These are phyloP conservation scores for Schizotus pectinicornis DNA, from an alignment of 2,888 invertebrate species.

Conservation along the genomic window DNA sequence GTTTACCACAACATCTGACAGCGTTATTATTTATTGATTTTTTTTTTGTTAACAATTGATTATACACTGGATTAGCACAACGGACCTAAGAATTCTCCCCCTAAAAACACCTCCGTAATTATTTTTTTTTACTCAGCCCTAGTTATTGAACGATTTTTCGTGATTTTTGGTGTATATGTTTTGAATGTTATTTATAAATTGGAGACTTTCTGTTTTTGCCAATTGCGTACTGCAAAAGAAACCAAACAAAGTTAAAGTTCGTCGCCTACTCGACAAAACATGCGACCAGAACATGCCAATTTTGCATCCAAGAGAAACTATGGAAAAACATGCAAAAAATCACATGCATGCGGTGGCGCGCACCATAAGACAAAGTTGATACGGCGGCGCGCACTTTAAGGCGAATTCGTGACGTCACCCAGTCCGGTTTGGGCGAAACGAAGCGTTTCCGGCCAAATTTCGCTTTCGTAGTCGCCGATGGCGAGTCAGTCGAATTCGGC, in stretches of 20 bases:
- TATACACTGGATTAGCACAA: slow-evolving; percentile 30
- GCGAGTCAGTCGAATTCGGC: too few relatives aligned
- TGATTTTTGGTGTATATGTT: slow-evolving; percentile 32
- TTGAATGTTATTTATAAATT: slow-evolving; percentile 34
- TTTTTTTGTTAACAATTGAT: slow-evolving; percentile 23
- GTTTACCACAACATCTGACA: slow-evolving; percentile 24
- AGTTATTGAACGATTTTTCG: slow-evolving; percentile 16
- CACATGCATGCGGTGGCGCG: background rate
- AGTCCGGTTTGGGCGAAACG: too few relatives aligned
- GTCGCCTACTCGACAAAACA: slow-evolving; percentile 14
- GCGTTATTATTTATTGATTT: slow-evolving; percentile 8
- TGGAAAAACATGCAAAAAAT: background rate
- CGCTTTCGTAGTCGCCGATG: too few relatives aligned
- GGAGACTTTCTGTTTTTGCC: slow-evolving; percentile 39
- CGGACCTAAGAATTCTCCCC: slow-evolving; percentile 24
- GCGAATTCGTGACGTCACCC: background rate
- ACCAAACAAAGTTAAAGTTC: slow-evolving; percentile 16
- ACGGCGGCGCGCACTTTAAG: slow-evolving; percentile 3
- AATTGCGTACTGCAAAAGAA: slow-evolving; percentile 41
- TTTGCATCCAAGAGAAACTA: background rate
- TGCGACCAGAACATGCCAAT: slow-evolving; percentile 14
- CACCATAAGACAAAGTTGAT: background rate
- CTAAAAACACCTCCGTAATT: slow-evolving; percentile 15
- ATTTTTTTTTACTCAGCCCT: slow-evolving; percentile 5
- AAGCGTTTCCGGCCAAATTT: too few relatives aligned